Percentiles rank a stretch among this genome's conserved stretches.
These are phyloP conservation scores for Steinernema hermaphroditum DNA, from an alignment of 2,888 invertebrate species.

Conservation along the genomic window DNA sequence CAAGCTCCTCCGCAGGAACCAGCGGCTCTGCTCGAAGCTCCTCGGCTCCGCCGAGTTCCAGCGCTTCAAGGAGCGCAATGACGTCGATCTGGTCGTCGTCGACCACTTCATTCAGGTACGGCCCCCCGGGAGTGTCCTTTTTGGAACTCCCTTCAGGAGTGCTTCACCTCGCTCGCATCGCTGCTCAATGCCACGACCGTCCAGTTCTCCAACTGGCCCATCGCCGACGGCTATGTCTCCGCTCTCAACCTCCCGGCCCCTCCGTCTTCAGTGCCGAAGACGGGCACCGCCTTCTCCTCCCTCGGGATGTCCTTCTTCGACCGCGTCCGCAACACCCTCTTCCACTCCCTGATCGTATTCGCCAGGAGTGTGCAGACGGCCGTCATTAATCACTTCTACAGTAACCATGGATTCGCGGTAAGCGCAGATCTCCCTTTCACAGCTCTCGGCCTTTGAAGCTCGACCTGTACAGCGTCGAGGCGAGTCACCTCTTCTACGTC, in stretches of 20 bases:
- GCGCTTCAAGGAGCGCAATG: constrained; percentile 38
- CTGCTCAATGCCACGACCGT: constrained; percentile 58
- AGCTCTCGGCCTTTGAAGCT: constrained; percentile 40
- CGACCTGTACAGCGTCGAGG: constrained; percentile 50
- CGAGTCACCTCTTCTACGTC: constrained; percentile 55
- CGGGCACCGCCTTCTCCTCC: constrained; percentile 53
- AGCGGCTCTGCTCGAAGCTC: constrained; percentile 52
- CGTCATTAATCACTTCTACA: constrained; percentile 48
- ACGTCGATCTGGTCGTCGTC: constrained; percentile 53
- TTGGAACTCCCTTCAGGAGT: constrained; percentile 53
- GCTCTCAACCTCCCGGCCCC: constrained; percentile 57
- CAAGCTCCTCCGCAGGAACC: constrained; percentile 56
- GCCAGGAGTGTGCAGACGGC: constrained; percentile 51
- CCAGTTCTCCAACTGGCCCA: constrained; percentile 63
- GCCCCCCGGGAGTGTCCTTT: background rate
- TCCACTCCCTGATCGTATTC: constrained; percentile 49
- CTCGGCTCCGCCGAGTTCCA: constrained; percentile 47
- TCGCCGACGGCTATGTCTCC: constrained; percentile 60
- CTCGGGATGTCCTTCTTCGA: constrained; percentile 49
- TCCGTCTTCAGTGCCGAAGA: constrained; percentile 54
- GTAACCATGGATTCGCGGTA: constrained; percentile 45
- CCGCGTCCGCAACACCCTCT: constrained; percentile 54
- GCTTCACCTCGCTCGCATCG: constrained; percentile 54
- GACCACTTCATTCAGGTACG: constrained; percentile 61
- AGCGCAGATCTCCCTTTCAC: background rate